Percentiles rank a stretch among this genome's conserved stretches.
These are phyloP conservation scores for Charanyca ferruginea DNA, from an alignment of 2,888 invertebrate genomes.

Conservation along the genomic window DNA sequence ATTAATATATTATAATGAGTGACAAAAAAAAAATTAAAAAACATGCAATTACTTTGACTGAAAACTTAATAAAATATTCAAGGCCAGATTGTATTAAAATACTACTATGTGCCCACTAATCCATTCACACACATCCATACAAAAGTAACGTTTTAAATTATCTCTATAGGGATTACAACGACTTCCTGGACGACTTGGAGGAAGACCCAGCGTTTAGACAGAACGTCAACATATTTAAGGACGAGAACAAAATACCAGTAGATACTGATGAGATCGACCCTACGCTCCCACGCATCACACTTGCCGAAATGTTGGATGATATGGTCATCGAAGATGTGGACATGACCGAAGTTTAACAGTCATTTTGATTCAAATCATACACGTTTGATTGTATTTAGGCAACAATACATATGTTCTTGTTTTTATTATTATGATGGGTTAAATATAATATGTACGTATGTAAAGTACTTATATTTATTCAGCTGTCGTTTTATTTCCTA, in stretches of 20 bases:
- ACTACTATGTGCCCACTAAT: no score
- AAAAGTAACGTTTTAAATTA: conserved; percentile 1
- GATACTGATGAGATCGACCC: conserved; percentile 92
- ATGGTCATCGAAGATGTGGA: conserved; percentile 95
- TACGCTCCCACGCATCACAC: conserved; percentile 94
- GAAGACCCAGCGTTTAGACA: conserved; percentile 97
- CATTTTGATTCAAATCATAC: neutral
- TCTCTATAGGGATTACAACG: conserved; percentile 95
- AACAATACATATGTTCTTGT: neutral
- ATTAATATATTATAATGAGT: no score
- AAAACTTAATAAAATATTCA: no score
- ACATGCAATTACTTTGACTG: no score
- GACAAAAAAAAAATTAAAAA: no score
- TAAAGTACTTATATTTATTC: conserved; percentile 10
- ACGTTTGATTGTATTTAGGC: neutral
- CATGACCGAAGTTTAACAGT: conserved; percentile 91
- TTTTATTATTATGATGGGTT: conserved; percentile 7
- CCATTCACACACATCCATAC: no score
- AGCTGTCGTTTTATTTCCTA: conserved; percentile 25
- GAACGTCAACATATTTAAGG: conserved; percentile 98
- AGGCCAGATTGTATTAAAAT: no score
- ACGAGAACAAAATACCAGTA: conserved; percentile 85
- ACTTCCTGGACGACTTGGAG: conserved; percentile 99
- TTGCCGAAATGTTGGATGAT: conserved; percentile 98
- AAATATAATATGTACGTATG: conserved; percentile 44